A percentile compares a stretch with the other conserved stretches of the same genome.
Conservation (phyloP, 2,797 vertebrate genomes). For the Syncerus caffer region DNA sequence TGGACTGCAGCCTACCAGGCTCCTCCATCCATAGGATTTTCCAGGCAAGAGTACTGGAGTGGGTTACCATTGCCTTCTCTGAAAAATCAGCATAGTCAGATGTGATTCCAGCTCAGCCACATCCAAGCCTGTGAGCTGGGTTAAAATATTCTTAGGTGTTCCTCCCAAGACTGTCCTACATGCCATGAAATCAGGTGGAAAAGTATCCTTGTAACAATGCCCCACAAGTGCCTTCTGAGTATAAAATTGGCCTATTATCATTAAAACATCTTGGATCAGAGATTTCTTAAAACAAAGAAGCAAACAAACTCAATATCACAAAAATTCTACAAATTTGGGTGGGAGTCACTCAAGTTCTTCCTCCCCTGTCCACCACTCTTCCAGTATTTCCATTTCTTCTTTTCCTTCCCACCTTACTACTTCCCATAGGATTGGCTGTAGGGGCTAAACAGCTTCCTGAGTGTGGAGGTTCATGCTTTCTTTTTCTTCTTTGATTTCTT, state of each 20-base stretch:
- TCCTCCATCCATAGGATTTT: neutral
- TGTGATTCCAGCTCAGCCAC: neutral
- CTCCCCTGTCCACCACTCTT: neutral
- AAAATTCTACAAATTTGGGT: neutral
- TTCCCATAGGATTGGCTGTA: neutral
- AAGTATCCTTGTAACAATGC: neutral
- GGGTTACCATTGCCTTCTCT: neutral
- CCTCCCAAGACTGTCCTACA: neutral
- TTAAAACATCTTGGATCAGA: neutral
- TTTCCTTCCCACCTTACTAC: neutral
- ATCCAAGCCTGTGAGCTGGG: neutral
- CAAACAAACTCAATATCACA: neutral
- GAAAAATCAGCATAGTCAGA: neutral
- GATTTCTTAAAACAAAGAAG: neutral
- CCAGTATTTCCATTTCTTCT: neutral
- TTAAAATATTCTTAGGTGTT: neutral
- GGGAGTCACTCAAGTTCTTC: neutral
- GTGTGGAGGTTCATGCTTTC: neutral
- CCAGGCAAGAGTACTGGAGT: neutral
- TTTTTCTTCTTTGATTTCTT: conserved; percentile 50
- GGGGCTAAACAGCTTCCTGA: neutral
- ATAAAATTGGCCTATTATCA: neutral
- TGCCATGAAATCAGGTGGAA: neutral
- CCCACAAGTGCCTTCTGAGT: neutral
- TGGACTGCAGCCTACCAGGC: neutral